Base-by-base conservation (phyloP, 2,797 vertebrate genomes). In the Danio aesculapii region DNA sequence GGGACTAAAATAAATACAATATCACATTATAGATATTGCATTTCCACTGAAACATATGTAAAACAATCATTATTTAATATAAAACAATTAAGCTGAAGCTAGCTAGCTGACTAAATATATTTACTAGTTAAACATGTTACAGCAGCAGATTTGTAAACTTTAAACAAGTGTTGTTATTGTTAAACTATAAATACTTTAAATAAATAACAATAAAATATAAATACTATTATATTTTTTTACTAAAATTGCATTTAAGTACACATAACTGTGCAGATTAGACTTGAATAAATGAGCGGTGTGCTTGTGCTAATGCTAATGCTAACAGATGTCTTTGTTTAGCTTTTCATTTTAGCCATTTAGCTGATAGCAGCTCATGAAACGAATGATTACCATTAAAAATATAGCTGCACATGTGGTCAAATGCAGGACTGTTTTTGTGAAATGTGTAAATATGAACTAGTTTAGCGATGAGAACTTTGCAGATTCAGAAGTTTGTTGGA, bases 401-500 rank as follows among this genome's bases (percentile, higher is more conserved):
- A 17, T 6, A 43, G 21, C 30, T 30, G 30, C 30, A 30, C 30
- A 30, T 30, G 30, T 30, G 30, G 30, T 30, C 30, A 30, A 12
- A 43, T 13, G 10, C 53, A 55, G 10, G 16, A 43, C 53, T 13
- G 68, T 12, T 44, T 81, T 30, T 67, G 50, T 21, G 70, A 53
- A 17, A 43, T 21, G 41, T 14, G n/a, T 41, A 6, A 1, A 55
- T 12, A 8, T 55, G 46, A 75, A 62, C 68, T 43, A 71, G 50
- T 55, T 71, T 71, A 2, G 17, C 30, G 3, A 30, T 3, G 30
- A 30, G 30, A 30, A 30, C 30, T 30, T 30, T 30, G 30, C 30
- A 55, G 50, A 55, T 71, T 19, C 61, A 19, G 30, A 41, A 8
- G 43, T 79, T 50, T 46, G 47, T 73, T 52, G n/a, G 46, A 62